Evolutionary conservation across 1,140 invertebrate species (phyloP), one percentile per base, ranked within the genome.

Genomic region (Cheumatopsyche charites): DNA sequence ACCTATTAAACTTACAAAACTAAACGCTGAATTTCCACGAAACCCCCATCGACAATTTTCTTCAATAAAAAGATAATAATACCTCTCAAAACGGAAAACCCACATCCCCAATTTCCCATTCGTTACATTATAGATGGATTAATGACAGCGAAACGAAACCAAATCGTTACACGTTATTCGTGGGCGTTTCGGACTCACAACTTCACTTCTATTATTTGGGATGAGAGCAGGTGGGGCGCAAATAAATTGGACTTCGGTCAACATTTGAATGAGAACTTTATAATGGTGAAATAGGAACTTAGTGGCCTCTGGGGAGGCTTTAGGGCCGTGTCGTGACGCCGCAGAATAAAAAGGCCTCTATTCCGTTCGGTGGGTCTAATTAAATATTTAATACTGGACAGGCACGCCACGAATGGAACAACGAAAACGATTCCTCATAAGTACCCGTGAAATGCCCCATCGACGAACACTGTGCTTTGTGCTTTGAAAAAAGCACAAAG

Each of bases 301-400:
- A 47, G 63, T 47, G 63, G 36, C 63, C 63, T 45, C 63, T 1
- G 13, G 73, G 73, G 73, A 41, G 70, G 58, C 61, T 66, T 72
- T 72, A 69, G 58, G 55, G 26, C 3, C 67, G 6, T 75, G 36
- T 65, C 73, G 73, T 75, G 73, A 75, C 67, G 25, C 52, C 29
- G 26, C 61, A 12, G 41, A 47, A 74, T 52, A 72, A 75, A 75
- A 42, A 58, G 43, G 62, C 70, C 36, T 70, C 70, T 25, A 58
- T 65, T 71, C 58, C 65, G 61, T 72, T 49, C 70, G 71, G 73
- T 75, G 67, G 67, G 62, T 68, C 70, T 75, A 72, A 75, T 75
- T 75, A 75, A 75, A 75, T 75, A 75, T 75, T 75, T 75, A 70
- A 75, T 75, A 41, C 70, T 13, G 12, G n/a, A 61, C 17, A 23